phyloP scores from a whole-genome alignment of 1,140 invertebrate species.

The Zaprionus africanus region DNA sequence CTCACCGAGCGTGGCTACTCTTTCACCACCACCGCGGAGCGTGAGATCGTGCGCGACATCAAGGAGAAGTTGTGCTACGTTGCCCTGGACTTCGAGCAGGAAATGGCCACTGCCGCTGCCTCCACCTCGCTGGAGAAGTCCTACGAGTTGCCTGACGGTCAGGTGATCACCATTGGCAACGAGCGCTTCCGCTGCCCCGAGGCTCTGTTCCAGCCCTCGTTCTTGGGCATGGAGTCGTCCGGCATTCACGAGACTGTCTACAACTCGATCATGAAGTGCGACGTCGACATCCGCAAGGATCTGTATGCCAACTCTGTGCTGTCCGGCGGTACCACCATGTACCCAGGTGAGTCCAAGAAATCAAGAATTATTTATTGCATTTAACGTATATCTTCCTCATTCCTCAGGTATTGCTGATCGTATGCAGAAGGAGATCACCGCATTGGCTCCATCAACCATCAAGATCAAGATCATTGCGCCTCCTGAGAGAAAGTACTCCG shows the following conservation, averaged over 20 bases:
- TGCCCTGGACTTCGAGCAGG: conserved; percentile 95
- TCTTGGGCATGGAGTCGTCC: conserved; percentile 92
- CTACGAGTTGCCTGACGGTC: conserved; percentile 91
- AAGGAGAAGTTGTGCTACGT: conserved; percentile 97
- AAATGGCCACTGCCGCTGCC: conserved; percentile 93
- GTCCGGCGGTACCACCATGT: conserved; percentile 94
- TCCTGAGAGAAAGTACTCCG: conserved; percentile 95
- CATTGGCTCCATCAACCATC: conserved; percentile 94
- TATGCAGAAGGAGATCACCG: conserved; percentile 96
- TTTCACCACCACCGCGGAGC: conserved; percentile 97
- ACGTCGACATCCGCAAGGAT: conserved; percentile 95
- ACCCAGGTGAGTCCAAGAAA: conserved; percentile 88
- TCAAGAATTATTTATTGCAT: conserved; percentile 88
- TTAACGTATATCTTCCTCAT: not conserved
- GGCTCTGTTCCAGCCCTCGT: conserved; percentile 93
- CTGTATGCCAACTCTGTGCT: conserved; percentile 94
- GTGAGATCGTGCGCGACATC: conserved; percentile 98
- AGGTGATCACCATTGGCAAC: conserved; percentile 94
- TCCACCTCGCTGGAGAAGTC: conserved; percentile 93
- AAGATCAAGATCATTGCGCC: conserved; percentile 98
- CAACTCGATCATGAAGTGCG: conserved; percentile 96
- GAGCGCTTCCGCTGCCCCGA: conserved; percentile 96
- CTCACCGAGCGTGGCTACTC: conserved; percentile 97
- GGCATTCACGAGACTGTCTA: conserved; percentile 94
- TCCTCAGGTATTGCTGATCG: conserved; percentile 90